Conservation (phyloP, 2,113 vertebrate genomes). For the Barnardius zonarius region DNA sequence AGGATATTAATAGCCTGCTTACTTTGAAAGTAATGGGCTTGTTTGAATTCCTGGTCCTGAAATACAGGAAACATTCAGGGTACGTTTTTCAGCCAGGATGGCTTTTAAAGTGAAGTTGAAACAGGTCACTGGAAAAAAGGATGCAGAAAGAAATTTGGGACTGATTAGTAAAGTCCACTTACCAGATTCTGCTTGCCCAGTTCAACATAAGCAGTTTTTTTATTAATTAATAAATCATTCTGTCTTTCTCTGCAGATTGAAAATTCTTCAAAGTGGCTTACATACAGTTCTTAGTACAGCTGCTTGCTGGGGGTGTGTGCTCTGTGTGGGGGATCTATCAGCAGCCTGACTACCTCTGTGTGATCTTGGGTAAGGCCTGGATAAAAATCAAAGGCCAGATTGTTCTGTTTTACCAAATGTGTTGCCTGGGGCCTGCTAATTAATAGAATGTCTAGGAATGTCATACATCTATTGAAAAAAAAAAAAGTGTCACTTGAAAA, state of each 20-base stretch:
- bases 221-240: constrained; percentile 5
- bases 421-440: constrained; percentile 60
- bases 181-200: neutral
- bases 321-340: constrained; percentile 60
- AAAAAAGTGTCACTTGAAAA: constrained; percentile 41
- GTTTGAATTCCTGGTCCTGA: constrained; percentile 22
- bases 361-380: constrained; percentile 65
- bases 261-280: constrained; percentile 44
- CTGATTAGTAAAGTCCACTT: neutral
- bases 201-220: neutral
- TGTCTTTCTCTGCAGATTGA: constrained; percentile 21
- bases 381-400: constrained; percentile 63
- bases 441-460: constrained; percentile 65
- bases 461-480: constrained; percentile 57
- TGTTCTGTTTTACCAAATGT: constrained; percentile 66
- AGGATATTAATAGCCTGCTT: constrained; percentile 39
- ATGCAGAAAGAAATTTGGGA: neutral
- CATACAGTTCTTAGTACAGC: constrained; percentile 19
- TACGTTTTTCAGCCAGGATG: neutral
- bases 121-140: constrained; percentile 13
- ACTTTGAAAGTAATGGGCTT: constrained; percentile 25
- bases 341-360: constrained; percentile 59
- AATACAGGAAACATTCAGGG: neutral
- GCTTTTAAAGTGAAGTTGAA: neutral
- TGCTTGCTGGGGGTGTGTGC: constrained; percentile 49